These are phyloP conservation scores for Drosophila saltans DNA, from an alignment of 1,140 invertebrate species.

Conservation along the genomic window DNA sequence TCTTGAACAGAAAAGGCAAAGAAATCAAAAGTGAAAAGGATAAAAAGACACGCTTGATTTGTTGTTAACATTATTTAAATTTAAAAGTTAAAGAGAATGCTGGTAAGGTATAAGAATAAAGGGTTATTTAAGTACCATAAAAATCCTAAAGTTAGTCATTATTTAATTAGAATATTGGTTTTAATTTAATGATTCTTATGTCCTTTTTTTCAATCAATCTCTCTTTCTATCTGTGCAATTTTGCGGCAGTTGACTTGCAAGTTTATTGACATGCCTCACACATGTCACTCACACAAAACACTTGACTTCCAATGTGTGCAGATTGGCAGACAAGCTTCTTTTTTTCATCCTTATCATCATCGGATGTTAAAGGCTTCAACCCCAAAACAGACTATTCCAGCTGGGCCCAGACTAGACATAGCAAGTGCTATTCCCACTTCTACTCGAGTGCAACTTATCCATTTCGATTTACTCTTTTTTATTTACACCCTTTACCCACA, in stretches of 20 bases:
- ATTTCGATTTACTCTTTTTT: neutral
- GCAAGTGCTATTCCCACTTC: neutral
- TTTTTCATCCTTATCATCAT: neutral
- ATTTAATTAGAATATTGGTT: neutral
- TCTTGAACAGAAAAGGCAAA: too few species aligned
- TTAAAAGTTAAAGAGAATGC: too few species aligned
- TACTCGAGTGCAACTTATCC: neutral
- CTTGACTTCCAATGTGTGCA: conserved; percentile 15
- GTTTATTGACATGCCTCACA: conserved; percentile 55
- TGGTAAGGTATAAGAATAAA: neutral
- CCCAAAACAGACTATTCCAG: neutral
- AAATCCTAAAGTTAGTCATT: neutral
- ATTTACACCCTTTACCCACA: neutral
- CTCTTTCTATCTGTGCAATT: conserved; percentile 30
- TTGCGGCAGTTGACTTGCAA: conserved; percentile 48
- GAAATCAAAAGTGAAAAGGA: too few species aligned
- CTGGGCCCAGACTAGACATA: neutral
- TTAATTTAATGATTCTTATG: too few species aligned
- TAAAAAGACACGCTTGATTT: too few species aligned
- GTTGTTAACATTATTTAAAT: too few species aligned
- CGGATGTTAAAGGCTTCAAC: neutral
- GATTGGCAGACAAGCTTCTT: conserved; percentile 42
- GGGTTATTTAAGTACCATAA: neutral
- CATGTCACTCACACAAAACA: conserved; percentile 34
- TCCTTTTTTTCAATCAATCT: neutral